phyloP scores from a whole-genome alignment of 2,797 vertebrate species.

The Adelosebastes latens region DNA sequence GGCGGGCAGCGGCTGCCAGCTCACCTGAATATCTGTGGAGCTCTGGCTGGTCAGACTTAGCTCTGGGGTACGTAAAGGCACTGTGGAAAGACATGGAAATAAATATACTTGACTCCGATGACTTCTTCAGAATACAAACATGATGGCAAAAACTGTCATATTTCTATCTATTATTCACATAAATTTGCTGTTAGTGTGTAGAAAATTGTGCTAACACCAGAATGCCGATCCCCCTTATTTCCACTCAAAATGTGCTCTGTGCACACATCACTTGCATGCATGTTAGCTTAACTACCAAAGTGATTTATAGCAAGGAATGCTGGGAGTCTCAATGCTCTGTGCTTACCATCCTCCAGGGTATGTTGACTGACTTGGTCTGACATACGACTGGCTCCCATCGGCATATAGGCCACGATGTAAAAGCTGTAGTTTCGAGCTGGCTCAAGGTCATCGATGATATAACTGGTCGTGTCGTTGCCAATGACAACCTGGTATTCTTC shows the following conservation, averaged over 20 bases:
- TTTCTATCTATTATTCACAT: not conserved
- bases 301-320: slow-evolving; percentile 73
- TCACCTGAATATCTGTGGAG: slow-evolving; percentile 92
- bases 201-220: not conserved
- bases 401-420: slow-evolving; percentile 98
- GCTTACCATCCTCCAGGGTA: slow-evolving; percentile 96
- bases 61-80: slow-evolving; percentile 95
- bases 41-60: slow-evolving; percentile 93
- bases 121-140: not conserved
- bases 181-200: not conserved
- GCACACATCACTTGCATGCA: slow-evolving; percentile 50
- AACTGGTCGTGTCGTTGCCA: slow-evolving; percentile 97
- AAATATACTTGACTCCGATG: not conserved
- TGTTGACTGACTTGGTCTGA: slow-evolving; percentile 95
- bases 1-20: slow-evolving; percentile 91
- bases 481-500: slow-evolving; percentile 98
- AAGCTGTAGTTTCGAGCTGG: slow-evolving; percentile 96
- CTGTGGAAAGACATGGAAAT: slow-evolving; percentile 69
- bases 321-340: slow-evolving; percentile 38
- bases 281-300: slow-evolving; percentile 58
- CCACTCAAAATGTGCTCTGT: slow-evolving; percentile 41
- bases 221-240: slow-evolving; percentile 17
- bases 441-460: slow-evolving; percentile 95
- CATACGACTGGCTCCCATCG: slow-evolving; percentile 98
- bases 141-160: not conserved